Evolutionary conservation across 2,888 invertebrate genomes (phyloP).

Genomic region (Stenurella melanura): DNA sequence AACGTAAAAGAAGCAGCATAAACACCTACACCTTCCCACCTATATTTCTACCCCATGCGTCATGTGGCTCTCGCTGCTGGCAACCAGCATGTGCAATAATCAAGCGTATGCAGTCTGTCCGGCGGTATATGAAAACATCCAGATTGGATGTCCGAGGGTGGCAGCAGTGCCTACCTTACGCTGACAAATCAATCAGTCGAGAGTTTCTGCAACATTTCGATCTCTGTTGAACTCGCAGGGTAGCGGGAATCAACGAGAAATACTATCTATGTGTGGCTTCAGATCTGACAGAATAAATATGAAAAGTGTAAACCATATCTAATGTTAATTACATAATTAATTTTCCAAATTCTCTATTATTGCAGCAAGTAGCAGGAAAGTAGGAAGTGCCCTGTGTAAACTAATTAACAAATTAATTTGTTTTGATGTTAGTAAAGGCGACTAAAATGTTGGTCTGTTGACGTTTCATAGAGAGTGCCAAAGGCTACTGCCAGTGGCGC

Average conservation of each 20-base stretch:
- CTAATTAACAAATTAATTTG: constrained; percentile 63
- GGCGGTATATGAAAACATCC: too few relatives aligned
- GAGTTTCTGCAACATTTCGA: background rate
- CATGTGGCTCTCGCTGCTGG: too few relatives aligned
- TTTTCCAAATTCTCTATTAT: background rate
- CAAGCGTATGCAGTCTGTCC: too few relatives aligned
- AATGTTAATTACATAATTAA: background rate
- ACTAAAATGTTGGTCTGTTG: constrained; percentile 54
- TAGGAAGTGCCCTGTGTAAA: constrained; percentile 52
- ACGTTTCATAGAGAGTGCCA: constrained; percentile 39
- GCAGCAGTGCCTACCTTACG: too few relatives aligned
- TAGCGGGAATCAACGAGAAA: too few relatives aligned
- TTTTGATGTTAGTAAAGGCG: constrained; percentile 61
- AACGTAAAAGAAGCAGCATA: too few relatives aligned
- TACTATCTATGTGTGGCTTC: background rate
- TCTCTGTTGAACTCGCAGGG: background rate
- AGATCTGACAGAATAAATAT: background rate
- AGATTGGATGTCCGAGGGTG: too few relatives aligned
- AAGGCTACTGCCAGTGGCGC: background rate
- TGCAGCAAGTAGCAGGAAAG: constrained; percentile 2
- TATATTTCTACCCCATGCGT: too few relatives aligned
- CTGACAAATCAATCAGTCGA: too few relatives aligned
- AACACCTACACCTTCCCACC: too few relatives aligned
- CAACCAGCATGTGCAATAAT: too few relatives aligned
- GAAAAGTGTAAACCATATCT: background rate